Conservation (phyloP, 2,797 vertebrate species). For the Gephyroberyx darwinii region DNA sequence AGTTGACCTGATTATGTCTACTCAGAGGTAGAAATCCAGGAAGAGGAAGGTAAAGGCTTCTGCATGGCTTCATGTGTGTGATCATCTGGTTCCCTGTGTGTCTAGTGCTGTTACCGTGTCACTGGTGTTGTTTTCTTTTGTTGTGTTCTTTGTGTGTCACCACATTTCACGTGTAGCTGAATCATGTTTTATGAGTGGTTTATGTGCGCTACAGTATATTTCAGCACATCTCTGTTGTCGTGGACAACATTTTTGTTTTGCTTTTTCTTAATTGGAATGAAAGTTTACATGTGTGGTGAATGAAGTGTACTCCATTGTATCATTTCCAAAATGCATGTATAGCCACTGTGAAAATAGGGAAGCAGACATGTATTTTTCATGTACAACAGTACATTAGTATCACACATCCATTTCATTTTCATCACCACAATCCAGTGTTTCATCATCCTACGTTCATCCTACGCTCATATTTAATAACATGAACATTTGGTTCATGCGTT, state of each 20-base stretch:
- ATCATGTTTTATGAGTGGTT: neutral
- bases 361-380: no score
- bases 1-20: conserved; percentile 71
- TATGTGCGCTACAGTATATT: neutral
- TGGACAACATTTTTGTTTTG: neutral
- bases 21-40: conserved; percentile 50
- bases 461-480: neutral
- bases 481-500: neutral
- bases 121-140: conserved; percentile 38
- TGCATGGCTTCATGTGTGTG: conserved; percentile 34
- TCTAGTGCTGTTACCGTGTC: conserved; percentile 36
- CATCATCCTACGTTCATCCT: neutral
- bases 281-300: no score
- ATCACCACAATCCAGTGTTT: neutral
- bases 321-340: no score
- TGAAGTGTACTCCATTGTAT: no score
- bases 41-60: conserved; percentile 58
- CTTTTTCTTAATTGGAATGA: neutral
- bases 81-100: conserved; percentile 35
- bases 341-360: no score
- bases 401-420: conserved; percentile 20
- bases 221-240: neutral
- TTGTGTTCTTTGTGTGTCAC: conserved; percentile 33
- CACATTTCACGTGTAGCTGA: conserved; percentile 14
- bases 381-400: no score